These are phyloP conservation scores for Zoanthus solanderi DNA, from an alignment of 92 coral and sea anemone genomes.

Conservation along the genomic window DNA sequence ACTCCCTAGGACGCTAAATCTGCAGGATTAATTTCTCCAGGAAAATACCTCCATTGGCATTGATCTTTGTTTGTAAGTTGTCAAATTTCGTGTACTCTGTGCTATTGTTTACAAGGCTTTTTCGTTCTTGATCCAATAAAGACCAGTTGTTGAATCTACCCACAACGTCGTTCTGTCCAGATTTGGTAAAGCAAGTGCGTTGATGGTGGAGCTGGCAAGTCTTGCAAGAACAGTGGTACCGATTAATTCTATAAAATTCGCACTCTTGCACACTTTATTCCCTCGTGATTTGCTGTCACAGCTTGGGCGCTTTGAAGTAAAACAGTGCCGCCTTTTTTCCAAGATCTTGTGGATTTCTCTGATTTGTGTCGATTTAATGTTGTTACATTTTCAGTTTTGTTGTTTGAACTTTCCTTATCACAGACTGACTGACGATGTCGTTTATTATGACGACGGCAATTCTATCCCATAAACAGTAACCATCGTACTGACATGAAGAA, in stretches of 20 bases:
- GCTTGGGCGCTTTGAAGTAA: conserved; percentile 70
- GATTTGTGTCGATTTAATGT: too few relatives aligned
- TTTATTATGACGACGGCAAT: conserved; percentile 14
- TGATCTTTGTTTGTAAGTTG: conserved; percentile 6
- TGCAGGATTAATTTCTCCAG: conserved; percentile 40
- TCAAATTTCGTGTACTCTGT: conserved; percentile 66
- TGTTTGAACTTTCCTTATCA: background rate
- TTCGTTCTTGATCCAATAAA: conserved; percentile 63
- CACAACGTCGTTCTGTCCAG: conserved; percentile 24
- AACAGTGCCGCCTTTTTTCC: conserved; percentile 31
- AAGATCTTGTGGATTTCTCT: conserved; percentile 35
- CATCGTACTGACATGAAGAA: conserved; percentile 28
- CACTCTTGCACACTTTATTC: conserved; percentile 47
- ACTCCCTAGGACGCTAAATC: conserved; percentile 37
- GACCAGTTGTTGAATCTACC: conserved; percentile 60
- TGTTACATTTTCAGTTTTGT: background rate
- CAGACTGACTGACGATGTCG: conserved; percentile 50
- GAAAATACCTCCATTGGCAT: conserved; percentile 56
- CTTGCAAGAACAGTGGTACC: conserved; percentile 27
- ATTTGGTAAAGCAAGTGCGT: background rate
- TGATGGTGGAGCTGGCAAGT: background rate
- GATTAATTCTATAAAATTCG: conserved; percentile 46
- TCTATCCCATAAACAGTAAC: conserved; percentile 31
- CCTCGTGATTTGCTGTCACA: conserved; percentile 42
- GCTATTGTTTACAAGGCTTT: conserved; percentile 69